Conservation (phyloP, 2,888 invertebrate genomes). For the Synergus japonicus region DNA sequence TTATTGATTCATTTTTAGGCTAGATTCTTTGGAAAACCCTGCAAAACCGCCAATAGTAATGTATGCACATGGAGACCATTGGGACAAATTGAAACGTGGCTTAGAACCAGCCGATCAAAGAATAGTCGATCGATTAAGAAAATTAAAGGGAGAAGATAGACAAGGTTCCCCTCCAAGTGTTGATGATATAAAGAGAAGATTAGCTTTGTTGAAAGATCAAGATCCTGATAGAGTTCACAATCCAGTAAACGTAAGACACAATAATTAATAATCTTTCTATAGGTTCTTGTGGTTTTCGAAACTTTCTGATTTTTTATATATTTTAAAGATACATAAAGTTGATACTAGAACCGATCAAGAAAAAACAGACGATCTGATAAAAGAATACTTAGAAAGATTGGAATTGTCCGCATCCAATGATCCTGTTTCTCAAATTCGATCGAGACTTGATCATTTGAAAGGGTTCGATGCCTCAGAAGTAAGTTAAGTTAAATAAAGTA, state of each 20-base stretch:
- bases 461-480: constrained; percentile 73
- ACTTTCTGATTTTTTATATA: background rate
- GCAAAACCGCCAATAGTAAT: constrained; percentile 80
- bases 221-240: constrained; percentile 67
- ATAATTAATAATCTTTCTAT: background rate
- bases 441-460: constrained; percentile 76
- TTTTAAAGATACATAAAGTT: constrained; percentile 68
- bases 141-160: constrained; percentile 81
- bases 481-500: constrained; percentile 19
- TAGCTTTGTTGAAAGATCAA: constrained; percentile 84
- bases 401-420: constrained; percentile 69
- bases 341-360: constrained; percentile 84
- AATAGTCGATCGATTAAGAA: constrained; percentile 84
- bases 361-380: constrained; percentile 85
- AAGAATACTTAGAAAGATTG: constrained; percentile 78
- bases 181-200: constrained; percentile 82
- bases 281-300: background rate
- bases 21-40: constrained; percentile 80
- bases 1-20: constrained; percentile 66
- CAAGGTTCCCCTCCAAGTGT: constrained; percentile 79
- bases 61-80: constrained; percentile 77
- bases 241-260: constrained; percentile 60
- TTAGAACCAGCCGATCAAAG: constrained; percentile 80
- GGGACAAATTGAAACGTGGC: constrained; percentile 75
- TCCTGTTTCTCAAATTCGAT: constrained; percentile 76